Evolutionary conservation across 1,140 invertebrate species (phyloP), one percentile per base, ranked within the genome.

Genomic region (Anadara kagoshimensis): DNA sequence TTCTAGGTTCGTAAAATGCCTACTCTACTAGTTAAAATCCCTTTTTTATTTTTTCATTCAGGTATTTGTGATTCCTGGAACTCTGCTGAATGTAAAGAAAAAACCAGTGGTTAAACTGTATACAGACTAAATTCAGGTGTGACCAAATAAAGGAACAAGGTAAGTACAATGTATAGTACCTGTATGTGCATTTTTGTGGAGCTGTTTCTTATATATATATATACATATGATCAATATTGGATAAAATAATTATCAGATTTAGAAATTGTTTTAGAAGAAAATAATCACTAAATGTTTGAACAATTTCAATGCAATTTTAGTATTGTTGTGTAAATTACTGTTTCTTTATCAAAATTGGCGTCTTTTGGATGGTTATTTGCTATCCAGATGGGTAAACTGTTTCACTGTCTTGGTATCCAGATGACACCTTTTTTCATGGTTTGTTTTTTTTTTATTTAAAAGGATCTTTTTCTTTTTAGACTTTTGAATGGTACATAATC

Each of bases 31-130:
- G n/a, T n/a, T n/a, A n/a, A n/a, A n/a, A n/a, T n/a, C n/a, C n/a
- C n/a, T n/a, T n/a, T n/a, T n/a, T 51, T 51, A 1, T 51, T 51
- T 66, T 26, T 24, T 24, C 54, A 41, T 57, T 12, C 51, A 76
- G 75, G 69, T 43, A 53, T 76, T 11, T 76, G 75, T 63, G 69
- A 76, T 29, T 69, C 75, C 3, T 22, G 47, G 20, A 45, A 66
- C 49, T n/a, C 44, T 5, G 14, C 65, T 18, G 18, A 18, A 5
- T 76, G 75, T 44, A 44, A 45, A 41, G 16, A 62, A 2, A 18
- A 24, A 62, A 68, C 36, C 16, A 45, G 12, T 76, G 69, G 69
- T 24, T 72, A 12, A 29, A 76, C 16, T 71, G 69, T 22, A 36
- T 2, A 36, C 1, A 5, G 7, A 64, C 22, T 2, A 22, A 11